phyloP scores from a whole-genome alignment of 1,140 invertebrate species.

The Cyclargus thomasi region DNA sequence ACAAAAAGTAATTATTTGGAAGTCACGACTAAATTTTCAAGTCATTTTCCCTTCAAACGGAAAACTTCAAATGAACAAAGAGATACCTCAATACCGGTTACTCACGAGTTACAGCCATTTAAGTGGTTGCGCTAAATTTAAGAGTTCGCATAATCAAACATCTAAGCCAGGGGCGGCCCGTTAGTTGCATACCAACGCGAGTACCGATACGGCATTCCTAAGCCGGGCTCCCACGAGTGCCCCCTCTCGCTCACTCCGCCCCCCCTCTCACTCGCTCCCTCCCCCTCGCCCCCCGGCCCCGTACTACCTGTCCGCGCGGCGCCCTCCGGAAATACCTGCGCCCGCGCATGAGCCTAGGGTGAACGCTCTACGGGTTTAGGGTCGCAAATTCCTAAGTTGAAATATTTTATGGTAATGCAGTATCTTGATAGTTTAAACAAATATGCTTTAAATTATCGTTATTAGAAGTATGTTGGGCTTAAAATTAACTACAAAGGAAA shows the following conservation, averaged over 20 bases:
- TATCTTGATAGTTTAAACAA: neutral
- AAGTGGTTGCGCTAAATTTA: slow-evolving; percentile 20
- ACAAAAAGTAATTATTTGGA: too few species aligned
- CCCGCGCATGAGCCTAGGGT: slow-evolving; percentile 49
- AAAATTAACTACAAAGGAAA: too few species aligned
- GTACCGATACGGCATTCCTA: slow-evolving; percentile 48
- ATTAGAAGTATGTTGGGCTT: too few species aligned
- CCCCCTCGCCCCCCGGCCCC: slow-evolving; percentile 15
- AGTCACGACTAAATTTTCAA: neutral
- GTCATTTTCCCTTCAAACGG: neutral
- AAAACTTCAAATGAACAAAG: neutral
- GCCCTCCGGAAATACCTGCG: slow-evolving; percentile 48
- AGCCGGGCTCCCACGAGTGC: slow-evolving; percentile 40
- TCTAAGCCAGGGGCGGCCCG: slow-evolving; percentile 27
- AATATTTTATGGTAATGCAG: neutral
- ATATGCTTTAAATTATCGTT: too few species aligned
- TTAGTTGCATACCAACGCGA: slow-evolving; percentile 34
- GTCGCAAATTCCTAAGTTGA: slow-evolving; percentile 35
- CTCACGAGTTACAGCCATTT: neutral
- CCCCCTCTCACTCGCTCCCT: slow-evolving; percentile 5
- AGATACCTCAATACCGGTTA: neutral
- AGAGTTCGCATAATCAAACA: slow-evolving; percentile 27
- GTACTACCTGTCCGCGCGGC: slow-evolving; percentile 17
- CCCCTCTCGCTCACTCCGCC: slow-evolving; percentile 17
- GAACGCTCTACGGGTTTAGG: slow-evolving; percentile 41